Base-by-base conservation (phyloP, 1,140 invertebrate species). In the Aphelenchoides besseyi region DNA sequence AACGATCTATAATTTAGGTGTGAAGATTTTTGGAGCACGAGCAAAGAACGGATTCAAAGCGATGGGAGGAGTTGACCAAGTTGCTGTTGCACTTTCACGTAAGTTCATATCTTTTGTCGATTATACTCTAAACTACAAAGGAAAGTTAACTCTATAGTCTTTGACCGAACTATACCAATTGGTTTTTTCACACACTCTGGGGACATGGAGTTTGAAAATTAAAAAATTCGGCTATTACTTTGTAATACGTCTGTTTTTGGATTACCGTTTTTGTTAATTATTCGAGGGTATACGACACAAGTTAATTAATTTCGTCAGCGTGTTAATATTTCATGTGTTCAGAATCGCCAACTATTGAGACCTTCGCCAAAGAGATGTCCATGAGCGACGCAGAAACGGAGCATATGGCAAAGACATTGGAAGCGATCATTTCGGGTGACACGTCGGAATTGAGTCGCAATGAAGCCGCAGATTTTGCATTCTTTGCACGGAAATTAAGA, bases 341-440 rank as follows among this genome's bases (percentile, higher is more conserved):
- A 94, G 94, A 96, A 88, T 95, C 93, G 16, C 93, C 95, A 87
- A 96, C 94, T 9, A 93, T 96, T 82, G 93, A 95, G 85, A 91
- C 93, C 83, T 94, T 94, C 80, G 92, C 91, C 2, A 90, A 91
- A 12, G 91, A 92, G 9, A 86, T 94, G 18, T 91, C 93, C 80
- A 85, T 94, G 82, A 91, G 92, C 89, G 87, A 92, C 72, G 90
- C 91, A 1, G 93, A 95, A 85, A 86, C 94, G 78, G 92, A 94
- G 82, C 92, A 95, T 83, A 88, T 97, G 72, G 90, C 93, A 81
- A 92, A 92, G 1, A 92, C 95, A 8, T 94, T 96, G 85, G 92
- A 95, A 89, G 93, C 93, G 0, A 93, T 96, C n/a, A 92, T 95
- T 82, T 94, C 94, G 81, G 94, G 93, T 2, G 92, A 95, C 85